Evolutionary conservation across 2,888 invertebrate species (phyloP).

Genomic region (Idaea aversata): DNA sequence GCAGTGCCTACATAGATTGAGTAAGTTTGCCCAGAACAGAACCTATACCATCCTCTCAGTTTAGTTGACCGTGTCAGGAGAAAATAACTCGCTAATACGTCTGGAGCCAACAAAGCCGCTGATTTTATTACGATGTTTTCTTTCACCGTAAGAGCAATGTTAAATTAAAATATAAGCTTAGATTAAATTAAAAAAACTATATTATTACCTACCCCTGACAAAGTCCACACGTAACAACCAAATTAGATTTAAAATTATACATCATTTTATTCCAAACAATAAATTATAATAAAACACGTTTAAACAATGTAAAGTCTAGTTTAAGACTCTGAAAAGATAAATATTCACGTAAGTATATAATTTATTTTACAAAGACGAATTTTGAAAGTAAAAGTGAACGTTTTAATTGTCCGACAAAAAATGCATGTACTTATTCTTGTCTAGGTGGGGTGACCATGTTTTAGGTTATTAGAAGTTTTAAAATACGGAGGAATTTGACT

Average conservation of each 20-base stretch:
- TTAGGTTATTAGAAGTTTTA: not conserved
- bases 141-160: too few species aligned
- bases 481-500: too few species aligned
- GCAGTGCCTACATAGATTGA: too few species aligned
- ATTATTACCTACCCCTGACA: conserved; percentile 17
- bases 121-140: too few species aligned
- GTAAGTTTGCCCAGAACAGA: too few species aligned
- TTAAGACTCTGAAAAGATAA: conserved; percentile 21
- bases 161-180: not conserved
- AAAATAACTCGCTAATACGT: too few species aligned
- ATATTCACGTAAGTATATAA: conserved; percentile 1
- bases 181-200: conserved; percentile 6
- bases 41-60: too few species aligned
- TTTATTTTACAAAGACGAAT: conserved; percentile 6
- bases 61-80: too few species aligned
- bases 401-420: not conserved
- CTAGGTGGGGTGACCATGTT: not conserved
- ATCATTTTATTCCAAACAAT: conserved; percentile 24
- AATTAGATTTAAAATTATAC: conserved; percentile 20
- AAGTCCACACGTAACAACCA: conserved; percentile 21
- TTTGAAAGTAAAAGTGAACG: conserved; percentile 32
- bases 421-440: not conserved
- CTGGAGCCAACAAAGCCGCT: too few species aligned
- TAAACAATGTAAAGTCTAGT: conserved; percentile 13
- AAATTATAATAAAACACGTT: conserved; percentile 15